Conservation (phyloP, 2,797 vertebrate species). For the Platalea minor region DNA sequence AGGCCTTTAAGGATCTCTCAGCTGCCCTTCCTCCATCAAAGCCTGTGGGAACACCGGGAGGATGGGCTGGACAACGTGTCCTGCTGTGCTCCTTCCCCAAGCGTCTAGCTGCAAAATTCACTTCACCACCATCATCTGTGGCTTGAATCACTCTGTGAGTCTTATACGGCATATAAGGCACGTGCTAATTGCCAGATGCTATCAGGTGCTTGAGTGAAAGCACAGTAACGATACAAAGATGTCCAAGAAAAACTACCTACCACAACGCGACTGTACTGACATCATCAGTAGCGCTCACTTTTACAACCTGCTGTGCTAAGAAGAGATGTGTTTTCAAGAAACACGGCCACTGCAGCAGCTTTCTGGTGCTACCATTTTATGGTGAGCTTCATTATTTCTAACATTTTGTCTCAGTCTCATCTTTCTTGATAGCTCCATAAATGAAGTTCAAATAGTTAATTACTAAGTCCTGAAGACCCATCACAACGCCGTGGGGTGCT, state of each 20-base stretch:
- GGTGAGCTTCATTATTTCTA: not conserved
- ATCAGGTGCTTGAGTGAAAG: not conserved
- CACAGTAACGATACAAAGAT: not conserved
- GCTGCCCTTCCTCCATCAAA: not conserved
- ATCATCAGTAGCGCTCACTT: not conserved
- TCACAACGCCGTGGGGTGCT: not conserved
- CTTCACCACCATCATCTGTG: not conserved
- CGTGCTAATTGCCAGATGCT: not conserved
- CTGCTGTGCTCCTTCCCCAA: not conserved
- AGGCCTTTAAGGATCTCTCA: not conserved
- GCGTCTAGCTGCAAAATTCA: not conserved
- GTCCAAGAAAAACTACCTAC: not conserved
- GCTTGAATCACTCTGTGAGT: not conserved
- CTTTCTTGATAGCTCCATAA: not conserved
- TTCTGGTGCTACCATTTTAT: not conserved
- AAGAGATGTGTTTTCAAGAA: rapidly evolving
- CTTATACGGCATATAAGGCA: not conserved
- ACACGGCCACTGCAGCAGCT: not conserved
- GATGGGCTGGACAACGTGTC: not conserved
- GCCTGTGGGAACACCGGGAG: not conserved
- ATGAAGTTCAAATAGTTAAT: not conserved
- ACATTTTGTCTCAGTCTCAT: not conserved
- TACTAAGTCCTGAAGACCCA: not conserved
- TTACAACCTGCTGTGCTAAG: not conserved
- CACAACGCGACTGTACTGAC: not conserved